A percentile compares a stretch with the other conserved stretches of the same genome.
Evolutionary conservation across 2,888 invertebrate genomes (phyloP).

Genomic region (Cryptophagus acutangulus): DNA sequence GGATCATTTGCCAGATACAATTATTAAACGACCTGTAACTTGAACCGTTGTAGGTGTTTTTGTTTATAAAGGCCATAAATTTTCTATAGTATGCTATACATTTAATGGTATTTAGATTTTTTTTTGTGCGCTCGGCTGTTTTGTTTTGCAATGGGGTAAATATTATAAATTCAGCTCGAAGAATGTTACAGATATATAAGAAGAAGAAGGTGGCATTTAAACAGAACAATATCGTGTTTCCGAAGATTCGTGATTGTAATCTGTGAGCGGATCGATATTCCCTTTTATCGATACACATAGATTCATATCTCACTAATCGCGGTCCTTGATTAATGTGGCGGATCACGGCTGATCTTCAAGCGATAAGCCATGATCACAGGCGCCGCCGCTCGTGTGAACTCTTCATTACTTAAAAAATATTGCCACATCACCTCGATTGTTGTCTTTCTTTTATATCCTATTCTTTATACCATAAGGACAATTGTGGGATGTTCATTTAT

Average conservation of each 20-base stretch:
- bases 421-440: constrained; percentile 28
- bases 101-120: no score
- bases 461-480: not conserved
- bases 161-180: constrained; percentile 20
- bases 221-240: constrained; percentile 27
- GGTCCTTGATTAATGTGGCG: constrained; percentile 33
- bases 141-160: constrained; percentile 13
- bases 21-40: no score
- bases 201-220: constrained; percentile 25
- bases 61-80: no score
- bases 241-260: constrained; percentile 29
- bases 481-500: constrained; percentile 7
- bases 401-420: constrained; percentile 37
- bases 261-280: constrained; percentile 30
- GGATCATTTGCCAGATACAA: no score
- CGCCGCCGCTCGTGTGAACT: constrained; percentile 38
- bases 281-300: constrained; percentile 35
- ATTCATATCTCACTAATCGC: constrained; percentile 36
- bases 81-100: no score
- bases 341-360: constrained; percentile 34
- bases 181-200: constrained; percentile 6
- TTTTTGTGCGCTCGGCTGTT: no score
- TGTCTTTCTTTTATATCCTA: constrained; percentile 14
- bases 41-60: no score
- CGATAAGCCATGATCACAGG: constrained; percentile 36